Percentiles rank a stretch among this genome's conserved stretches.
Conservation (phyloP, 2,113 vertebrate genomes). For the Halcyon malimbica region DNA sequence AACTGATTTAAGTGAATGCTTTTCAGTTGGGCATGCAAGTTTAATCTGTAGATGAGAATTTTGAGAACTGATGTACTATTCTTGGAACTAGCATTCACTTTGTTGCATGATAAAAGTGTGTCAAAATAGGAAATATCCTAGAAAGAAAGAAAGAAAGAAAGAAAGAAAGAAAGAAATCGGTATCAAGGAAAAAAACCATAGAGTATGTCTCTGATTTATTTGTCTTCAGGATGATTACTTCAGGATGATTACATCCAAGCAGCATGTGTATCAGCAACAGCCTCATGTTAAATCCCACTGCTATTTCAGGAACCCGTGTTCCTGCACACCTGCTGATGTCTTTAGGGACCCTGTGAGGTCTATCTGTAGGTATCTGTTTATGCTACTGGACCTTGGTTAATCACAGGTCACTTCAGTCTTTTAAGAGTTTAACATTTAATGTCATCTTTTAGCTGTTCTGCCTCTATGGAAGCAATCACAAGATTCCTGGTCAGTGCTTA, state of each 20-base stretch:
- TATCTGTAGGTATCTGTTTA: background rate
- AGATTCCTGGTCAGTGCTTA: background rate
- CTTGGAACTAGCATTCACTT: background rate
- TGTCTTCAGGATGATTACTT: background rate
- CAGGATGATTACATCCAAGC: background rate
- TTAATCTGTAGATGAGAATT: background rate
- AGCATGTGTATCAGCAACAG: background rate
- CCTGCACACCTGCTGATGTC: background rate
- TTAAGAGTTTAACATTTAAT: background rate
- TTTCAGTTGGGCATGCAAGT: background rate
- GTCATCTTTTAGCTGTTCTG: background rate
- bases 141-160: no score
- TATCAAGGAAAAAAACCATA: background rate
- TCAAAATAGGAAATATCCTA: background rate
- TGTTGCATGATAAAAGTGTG: background rate
- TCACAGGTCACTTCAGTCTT: background rate
- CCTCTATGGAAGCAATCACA: background rate
- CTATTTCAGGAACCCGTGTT: background rate
- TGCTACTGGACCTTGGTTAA: background rate
- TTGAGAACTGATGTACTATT: background rate
- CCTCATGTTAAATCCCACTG: background rate
- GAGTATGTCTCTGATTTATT: background rate
- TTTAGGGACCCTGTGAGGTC: background rate
- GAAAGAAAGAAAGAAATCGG: no score
- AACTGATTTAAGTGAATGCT: background rate